Base-by-base conservation (phyloP, 2,888 invertebrate genomes). In the Cistogaster globosa region DNA sequence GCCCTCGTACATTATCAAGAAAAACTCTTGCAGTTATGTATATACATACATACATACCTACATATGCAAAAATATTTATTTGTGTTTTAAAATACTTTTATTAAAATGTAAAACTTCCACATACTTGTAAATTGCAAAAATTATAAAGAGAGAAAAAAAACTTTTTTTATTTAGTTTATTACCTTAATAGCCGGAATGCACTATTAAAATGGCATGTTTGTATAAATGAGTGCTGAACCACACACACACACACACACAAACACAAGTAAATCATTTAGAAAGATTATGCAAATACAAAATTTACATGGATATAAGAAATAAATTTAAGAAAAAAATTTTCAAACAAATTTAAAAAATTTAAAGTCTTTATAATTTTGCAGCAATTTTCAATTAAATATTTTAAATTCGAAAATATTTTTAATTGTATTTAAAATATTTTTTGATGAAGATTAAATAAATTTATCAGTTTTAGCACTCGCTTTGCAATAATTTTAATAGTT, bases 101-200 rank as follows among this genome's bases (percentile, higher is more conserved):
- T 42, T 32, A 32, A 26, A 38, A 42, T 57, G 57, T 57, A 51
- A 78, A 71, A 71, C 63, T 62, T 83, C 20, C 11, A 62, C 38
- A 57, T 71, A 63, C 57, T 65, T 79, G 69, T 68, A 62, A 57
- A 68, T 53, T 68, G 18, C 22, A 4, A 20, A 68, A 51, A 51
- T 58, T 76, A 20, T 20, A 48, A n/a, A 75, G 32, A 57, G 3
- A 42, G 2, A 42, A 42, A 36, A 42, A 51, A 26, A 26, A 26
- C 4, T 26, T 26, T 18, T 18, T 18, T 53, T 53, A 14, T 81
- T 82, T 71, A 81, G 78, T 85, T 85, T 82, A 82, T 85, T 85
- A 82, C 85, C 85, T 82, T 85, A 85, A 85, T 82, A 85, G 85
- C 82, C 85, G 74, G 82, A 74, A 82, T 78, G 69, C 68, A 78